Base-by-base conservation (phyloP, 2,113 vertebrate genomes). In the Psilopsiagon aymara region DNA sequence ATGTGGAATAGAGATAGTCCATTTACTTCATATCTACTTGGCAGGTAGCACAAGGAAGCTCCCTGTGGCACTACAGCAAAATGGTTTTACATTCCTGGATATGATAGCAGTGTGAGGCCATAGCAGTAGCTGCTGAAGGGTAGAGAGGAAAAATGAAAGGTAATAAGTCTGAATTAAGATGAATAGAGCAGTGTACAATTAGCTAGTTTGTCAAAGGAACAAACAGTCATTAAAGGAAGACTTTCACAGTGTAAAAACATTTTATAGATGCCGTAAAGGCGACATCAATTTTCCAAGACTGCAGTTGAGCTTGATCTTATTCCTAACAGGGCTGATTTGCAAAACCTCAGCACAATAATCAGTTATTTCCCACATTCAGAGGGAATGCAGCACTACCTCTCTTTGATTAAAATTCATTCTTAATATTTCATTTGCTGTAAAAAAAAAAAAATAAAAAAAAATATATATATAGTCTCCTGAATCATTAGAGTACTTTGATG, bases 141-240 rank as follows among this genome's bases (percentile, higher is more conserved):
- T 2, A 82, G 68, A 51, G 71, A 81, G 52, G 27, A n/a, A 92
- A 78, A 94, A 75, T 27, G 60, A 92, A 91, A 41, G 69, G 60
- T 79, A 90, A 91, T 86, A 77, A 95, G 44, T 76, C 52, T 96
- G 88, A 96, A 95, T 82, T 64, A 91, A 93, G 90, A 95, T 63
- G 80, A 92, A 97, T 81, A 82, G 94, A 86, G 66, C 66, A 87
- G 73, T 11, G 4, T 63, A 92, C 90, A 96, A 96, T 93, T 93
- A 95, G 80, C 82, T 82, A 92, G 66, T 60, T 95, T 82, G 68
- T 92, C 88, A 94, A 44, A 94, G 81, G 76, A 94, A 64, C 88
- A 96, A 96, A 90, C 77, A 95, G 84, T 89, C 82, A 92, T 91
- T 92, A 96, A 93, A 91, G 93, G 69, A 94, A 96, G 62, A 49